These are phyloP conservation scores for Peromyscus eremicus DNA, from an alignment of 2,797 vertebrate species.

Conservation along the genomic window DNA sequence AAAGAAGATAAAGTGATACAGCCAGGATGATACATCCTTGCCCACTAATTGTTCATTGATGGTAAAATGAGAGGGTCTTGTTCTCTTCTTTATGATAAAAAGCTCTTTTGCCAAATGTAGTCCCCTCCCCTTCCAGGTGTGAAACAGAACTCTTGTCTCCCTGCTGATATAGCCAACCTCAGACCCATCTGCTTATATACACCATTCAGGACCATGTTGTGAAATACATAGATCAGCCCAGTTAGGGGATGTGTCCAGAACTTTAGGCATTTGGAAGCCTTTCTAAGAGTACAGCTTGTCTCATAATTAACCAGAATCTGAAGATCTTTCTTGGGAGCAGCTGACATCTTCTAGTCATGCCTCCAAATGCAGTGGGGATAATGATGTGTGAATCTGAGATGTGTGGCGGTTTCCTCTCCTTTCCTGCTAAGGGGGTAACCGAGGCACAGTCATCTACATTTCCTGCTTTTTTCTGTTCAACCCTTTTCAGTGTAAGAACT, in stretches of 20 bases:
- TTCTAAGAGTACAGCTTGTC: slow-evolving; percentile 63
- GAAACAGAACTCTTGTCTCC: slow-evolving; percentile 29
- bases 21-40: not conserved
- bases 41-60: not conserved
- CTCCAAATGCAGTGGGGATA: slow-evolving; percentile 67
- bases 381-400: slow-evolving; percentile 59
- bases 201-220: not conserved
- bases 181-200: not conserved
- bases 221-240: slow-evolving; percentile 63
- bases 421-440: slow-evolving; percentile 11
- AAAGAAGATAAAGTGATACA: not conserved
- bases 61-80: not conserved
- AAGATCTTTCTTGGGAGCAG: slow-evolving; percentile 70
- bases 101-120: slow-evolving; percentile 16
- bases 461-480: not conserved
- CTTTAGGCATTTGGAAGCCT: slow-evolving; percentile 63
- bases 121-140: not conserved
- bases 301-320: slow-evolving; percentile 67
- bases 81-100: not conserved
- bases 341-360: slow-evolving; percentile 64
- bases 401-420: not conserved
- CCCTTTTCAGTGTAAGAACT: not conserved
- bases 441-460: not conserved
- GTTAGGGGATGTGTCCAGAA: slow-evolving; percentile 50
- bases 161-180: not conserved